Evolutionary conservation across 2,888 invertebrate species (phyloP).

Genomic region (Drosophila borborema): DNA sequence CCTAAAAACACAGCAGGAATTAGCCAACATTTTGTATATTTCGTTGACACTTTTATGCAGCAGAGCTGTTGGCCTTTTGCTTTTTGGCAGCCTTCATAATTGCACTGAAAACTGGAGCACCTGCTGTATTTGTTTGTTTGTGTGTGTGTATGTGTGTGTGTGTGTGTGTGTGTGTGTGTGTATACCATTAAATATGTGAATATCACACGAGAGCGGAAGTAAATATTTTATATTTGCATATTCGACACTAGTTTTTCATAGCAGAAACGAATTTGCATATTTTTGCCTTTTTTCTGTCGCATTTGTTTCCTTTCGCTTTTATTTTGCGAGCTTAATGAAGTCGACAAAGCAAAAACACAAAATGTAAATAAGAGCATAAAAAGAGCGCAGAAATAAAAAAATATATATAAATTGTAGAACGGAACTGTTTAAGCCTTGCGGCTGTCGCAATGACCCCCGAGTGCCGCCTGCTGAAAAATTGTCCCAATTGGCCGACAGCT

Average conservation of each 20-base stretch:
- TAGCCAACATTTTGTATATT: conserved; percentile 57
- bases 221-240: conserved; percentile 78
- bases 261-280: conserved; percentile 70
- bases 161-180: conserved; percentile 13
- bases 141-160: conserved; percentile 15
- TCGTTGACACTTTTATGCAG: conserved; percentile 38
- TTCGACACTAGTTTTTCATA: conserved; percentile 74
- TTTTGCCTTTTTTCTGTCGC: conserved; percentile 43
- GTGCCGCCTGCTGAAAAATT: conserved; percentile 28
- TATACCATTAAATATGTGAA: conserved; percentile 71
- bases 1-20: conserved; percentile 61
- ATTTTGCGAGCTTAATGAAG: conserved; percentile 70
- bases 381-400: background rate
- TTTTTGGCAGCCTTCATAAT: conserved; percentile 72
- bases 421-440: conserved; percentile 55
- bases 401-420: conserved; percentile 37
- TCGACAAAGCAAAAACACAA: conserved; percentile 45
- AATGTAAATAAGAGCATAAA: conserved; percentile 26
- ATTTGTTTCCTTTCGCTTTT: conserved; percentile 50
- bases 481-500: conserved; percentile 58
- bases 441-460: conserved; percentile 14
- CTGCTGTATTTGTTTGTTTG: conserved; percentile 55
- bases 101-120: conserved; percentile 71
- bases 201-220: conserved; percentile 72
- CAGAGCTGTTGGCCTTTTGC: conserved; percentile 39